Percentiles rank a stretch among this genome's conserved stretches.
Evolutionary conservation across 2,888 invertebrate genomes (phyloP).

Genomic region (Bombylius discolor): DNA sequence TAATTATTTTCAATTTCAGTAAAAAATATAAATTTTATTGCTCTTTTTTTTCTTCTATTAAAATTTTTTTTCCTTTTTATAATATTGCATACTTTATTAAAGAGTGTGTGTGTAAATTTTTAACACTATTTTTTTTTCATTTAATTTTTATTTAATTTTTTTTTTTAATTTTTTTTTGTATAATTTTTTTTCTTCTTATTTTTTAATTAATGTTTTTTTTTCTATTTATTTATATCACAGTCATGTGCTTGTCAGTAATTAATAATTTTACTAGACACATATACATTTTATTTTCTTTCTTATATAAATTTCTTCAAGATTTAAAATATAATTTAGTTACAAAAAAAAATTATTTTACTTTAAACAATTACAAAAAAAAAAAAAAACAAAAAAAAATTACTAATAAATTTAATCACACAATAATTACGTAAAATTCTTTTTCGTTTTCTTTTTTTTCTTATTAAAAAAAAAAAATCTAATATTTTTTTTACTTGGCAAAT

Average conservation of each 20-base stretch:
- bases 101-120: no score
- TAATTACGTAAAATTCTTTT: not conserved
- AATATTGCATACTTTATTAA: no score
- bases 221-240: constrained; percentile 7
- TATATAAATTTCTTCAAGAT: not conserved
- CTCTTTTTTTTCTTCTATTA: no score
- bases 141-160: no score
- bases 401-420: not conserved
- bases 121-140: no score
- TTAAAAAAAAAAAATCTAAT: no score
- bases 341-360: not conserved
- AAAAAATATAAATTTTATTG: no score
- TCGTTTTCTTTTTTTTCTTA: no score
- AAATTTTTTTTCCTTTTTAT: no score
- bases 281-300: not conserved
- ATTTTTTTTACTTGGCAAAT: no score
- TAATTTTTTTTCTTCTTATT: not conserved
- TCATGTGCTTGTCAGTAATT: constrained; percentile 3
- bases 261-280: not conserved
- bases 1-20: no score
- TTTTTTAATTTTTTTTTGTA: not conserved
- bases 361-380: not conserved
- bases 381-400: not conserved
- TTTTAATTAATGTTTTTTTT: not conserved
- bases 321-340: not conserved